Evolutionary conservation across 2,113 vertebrate species (phyloP).

Genomic region (Percina caprodes): DNA sequence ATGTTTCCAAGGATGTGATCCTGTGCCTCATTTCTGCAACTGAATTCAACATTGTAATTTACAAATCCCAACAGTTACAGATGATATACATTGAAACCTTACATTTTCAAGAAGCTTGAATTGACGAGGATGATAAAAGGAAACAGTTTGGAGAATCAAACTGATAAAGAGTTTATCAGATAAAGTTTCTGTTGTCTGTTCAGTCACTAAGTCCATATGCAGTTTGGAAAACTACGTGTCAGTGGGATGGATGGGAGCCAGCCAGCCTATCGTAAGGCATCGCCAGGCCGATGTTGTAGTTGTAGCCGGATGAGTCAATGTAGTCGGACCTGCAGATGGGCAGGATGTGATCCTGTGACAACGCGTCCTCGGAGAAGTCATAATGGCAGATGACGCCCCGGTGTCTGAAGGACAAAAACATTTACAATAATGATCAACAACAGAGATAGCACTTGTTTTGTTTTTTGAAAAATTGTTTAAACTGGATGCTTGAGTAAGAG

Average conservation of each 20-base stretch:
- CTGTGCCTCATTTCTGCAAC: neutral
- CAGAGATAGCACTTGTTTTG: neutral
- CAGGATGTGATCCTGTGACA: conserved; percentile 85
- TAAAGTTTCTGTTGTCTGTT: conserved; percentile 3
- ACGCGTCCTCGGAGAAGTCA: conserved; percentile 89
- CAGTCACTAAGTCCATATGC: neutral
- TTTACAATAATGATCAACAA: neutral
- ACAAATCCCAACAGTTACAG: neutral
- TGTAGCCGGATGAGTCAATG: conserved; percentile 81
- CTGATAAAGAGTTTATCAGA: neutral
- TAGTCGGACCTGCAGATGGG: conserved; percentile 92
- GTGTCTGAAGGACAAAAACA: conserved; percentile 81
- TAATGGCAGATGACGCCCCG: conserved; percentile 91
- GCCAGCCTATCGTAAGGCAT: conserved; percentile 87
- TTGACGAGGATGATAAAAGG: neutral
- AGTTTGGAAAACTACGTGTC: conserved; percentile 14
- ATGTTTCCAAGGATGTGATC: neutral
- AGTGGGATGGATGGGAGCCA: conserved; percentile 51
- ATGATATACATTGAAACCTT: neutral
- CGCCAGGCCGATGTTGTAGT: conserved; percentile 91
- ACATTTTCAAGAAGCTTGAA: neutral
- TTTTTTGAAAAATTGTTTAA: neutral
- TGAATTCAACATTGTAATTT: neutral
- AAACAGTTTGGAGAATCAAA: conserved; percentile 34
- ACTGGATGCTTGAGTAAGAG: neutral